phyloP scores from a whole-genome alignment of 1,140 invertebrate species.

The Euwallacea similis region DNA sequence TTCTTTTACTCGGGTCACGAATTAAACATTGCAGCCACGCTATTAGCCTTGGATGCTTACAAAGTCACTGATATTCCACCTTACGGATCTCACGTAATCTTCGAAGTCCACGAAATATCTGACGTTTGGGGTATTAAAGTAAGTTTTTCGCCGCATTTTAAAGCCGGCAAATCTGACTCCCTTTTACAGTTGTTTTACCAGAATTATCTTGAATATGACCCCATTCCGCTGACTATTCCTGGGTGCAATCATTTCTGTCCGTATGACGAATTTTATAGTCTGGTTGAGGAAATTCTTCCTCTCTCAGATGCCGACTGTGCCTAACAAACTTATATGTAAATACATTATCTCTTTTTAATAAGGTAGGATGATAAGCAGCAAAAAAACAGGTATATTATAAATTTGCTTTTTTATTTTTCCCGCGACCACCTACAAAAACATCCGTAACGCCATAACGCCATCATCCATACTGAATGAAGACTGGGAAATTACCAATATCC shows the following conservation, averaged over 20 bases:
- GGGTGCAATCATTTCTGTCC: conserved; percentile 13
- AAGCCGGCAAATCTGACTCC: background rate
- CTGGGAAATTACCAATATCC: background rate
- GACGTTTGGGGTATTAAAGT: conserved; percentile 31
- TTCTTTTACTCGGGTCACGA: conserved; percentile 41
- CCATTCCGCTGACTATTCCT: background rate
- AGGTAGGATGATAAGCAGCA: background rate
- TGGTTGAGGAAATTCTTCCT: conserved; percentile 9
- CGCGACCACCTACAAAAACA: background rate
- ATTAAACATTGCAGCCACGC: conserved; percentile 22
- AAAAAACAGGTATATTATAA: background rate
- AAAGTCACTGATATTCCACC: conserved; percentile 30
- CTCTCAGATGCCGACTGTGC: background rate
- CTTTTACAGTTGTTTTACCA: conserved; percentile 10
- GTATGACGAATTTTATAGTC: background rate
- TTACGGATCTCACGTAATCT: conserved; percentile 32
- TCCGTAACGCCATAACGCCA: background rate
- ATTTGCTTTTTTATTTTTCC: background rate
- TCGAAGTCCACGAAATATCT: conserved; percentile 36
- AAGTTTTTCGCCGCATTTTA: background rate
- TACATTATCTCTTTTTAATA: background rate
- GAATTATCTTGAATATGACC: background rate
- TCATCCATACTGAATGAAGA: background rate
- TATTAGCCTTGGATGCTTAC: conserved; percentile 24
- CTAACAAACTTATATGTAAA: background rate